Evolutionary conservation across 2,888 invertebrate genomes (phyloP).

Genomic region (Drosophila koepferae): DNA sequence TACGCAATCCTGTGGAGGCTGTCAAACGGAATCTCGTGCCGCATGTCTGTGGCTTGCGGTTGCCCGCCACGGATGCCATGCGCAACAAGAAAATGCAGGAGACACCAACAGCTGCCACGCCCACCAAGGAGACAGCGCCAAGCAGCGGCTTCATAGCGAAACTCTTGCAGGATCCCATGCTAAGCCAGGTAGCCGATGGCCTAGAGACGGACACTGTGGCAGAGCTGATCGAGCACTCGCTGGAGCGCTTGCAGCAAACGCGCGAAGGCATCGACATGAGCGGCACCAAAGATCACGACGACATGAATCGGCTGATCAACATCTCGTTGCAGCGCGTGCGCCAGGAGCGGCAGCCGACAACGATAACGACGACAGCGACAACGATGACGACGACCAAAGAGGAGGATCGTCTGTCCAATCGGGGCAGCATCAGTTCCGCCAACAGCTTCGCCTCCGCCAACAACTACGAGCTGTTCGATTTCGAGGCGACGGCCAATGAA

Average conservation of each 20-base stretch:
- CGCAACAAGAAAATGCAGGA: conserved; percentile 84
- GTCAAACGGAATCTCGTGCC: conserved; percentile 91
- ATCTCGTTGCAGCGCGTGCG: conserved; percentile 84
- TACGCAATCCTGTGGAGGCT: conserved; percentile 91
- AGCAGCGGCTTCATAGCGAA: conserved; percentile 86
- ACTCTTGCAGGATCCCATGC: conserved; percentile 88
- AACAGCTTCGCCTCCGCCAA: conserved; percentile 88
- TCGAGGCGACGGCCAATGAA: conserved; percentile 86
- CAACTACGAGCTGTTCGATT: conserved; percentile 91
- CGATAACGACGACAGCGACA: conserved; percentile 3
- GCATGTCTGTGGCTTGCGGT: conserved; percentile 90
- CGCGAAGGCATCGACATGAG: conserved; percentile 82
- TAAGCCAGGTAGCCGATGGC: conserved; percentile 88
- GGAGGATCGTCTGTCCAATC: conserved; percentile 86
- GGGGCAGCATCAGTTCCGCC: conserved; percentile 86
- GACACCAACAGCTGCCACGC: background rate
- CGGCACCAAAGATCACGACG: conserved; percentile 85
- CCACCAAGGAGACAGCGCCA: conserved; percentile 2
- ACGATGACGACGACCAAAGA: conserved; percentile 70
- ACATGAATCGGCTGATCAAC: conserved; percentile 85
- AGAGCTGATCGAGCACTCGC: conserved; percentile 89
- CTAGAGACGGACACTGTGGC: conserved; percentile 88
- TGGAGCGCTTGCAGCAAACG: conserved; percentile 87
- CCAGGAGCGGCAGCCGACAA: conserved; percentile 78
- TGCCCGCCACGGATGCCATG: conserved; percentile 56